Evolutionary conservation across 35 echinoderm and acorn worm genomes (phyloP).

Genomic region (Strongylocentrotus purpuratus): DNA sequence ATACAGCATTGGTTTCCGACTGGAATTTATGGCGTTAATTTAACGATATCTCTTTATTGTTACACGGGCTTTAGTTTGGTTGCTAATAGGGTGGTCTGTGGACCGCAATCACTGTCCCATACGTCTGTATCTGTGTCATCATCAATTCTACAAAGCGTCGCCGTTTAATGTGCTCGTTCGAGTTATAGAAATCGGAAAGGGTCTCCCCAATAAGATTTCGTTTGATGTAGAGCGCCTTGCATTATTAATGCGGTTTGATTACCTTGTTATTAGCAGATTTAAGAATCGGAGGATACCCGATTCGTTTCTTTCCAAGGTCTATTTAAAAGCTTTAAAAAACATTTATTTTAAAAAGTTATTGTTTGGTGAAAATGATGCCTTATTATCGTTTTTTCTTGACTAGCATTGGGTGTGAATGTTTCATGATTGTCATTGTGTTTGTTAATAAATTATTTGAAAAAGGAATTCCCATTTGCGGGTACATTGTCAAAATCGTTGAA

Average conservation of each 20-base stretch:
- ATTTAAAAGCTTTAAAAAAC: neutral
- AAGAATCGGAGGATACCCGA: neutral
- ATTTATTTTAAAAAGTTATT: no score
- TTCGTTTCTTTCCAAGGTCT: neutral
- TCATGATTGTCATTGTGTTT: no score
- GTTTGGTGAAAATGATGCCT: no score
- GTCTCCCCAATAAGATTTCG: neutral
- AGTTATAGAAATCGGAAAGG: constrained; percentile 15
- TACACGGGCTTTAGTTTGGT: neutral
- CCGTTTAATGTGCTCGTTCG: constrained; percentile 28
- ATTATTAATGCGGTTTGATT: neutral
- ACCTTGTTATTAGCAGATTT: neutral
- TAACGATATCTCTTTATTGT: constrained; percentile 36
- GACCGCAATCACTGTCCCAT: neutral
- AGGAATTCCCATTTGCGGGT: no score
- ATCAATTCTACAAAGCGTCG: neutral
- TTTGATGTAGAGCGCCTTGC: neutral
- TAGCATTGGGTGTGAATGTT: no score
- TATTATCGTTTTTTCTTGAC: no score
- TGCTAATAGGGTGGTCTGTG: neutral
- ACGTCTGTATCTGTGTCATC: neutral
- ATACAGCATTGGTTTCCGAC: constrained; percentile 11
- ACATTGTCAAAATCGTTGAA: no score
- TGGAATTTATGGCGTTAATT: constrained; percentile 36
- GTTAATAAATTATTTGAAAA: no score